Evolutionary conservation across 2,888 invertebrate genomes (phyloP), one percentile per base, ranked within the genome.

Genomic region (Stenotaenia linearis): DNA sequence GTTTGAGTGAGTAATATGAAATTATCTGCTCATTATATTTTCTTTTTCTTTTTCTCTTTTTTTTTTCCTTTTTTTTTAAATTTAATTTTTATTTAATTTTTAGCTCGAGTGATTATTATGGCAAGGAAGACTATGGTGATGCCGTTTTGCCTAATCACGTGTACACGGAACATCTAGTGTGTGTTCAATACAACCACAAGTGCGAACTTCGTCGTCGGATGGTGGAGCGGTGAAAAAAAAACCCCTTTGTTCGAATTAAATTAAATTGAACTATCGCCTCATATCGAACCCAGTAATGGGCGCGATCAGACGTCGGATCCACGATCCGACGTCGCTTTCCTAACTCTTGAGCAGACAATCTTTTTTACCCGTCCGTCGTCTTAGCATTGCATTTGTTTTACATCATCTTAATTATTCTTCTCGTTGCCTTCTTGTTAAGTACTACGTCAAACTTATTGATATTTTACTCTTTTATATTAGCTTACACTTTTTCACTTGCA

Each of bases 1-100:
- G 80, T 95, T 94, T 87, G 95, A 95, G 96, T 96, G 89, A 91
- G 93, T 91, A 83, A 21, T 50, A 50, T 12, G 78, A 25, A 25
- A 50, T 78, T 40, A 50, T 78, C 35, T 76, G 32, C 30, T 32
- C 37, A 25, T 76, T 76, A 37, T 76, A 37, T 35, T 76, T 76
- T 76, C n/a, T 37, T 37, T 35, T 35, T 37, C 18, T 37, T 76
- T 18, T 32, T 37, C 15, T n/a, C 37, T 32, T 15, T 76, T 10
- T 25, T 28, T 35, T 61, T 18, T 9, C n/a, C 0, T 23, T 77
- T 35, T 45, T 9, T 45, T 77, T 40, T 23, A 23, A 4, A n/a
- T 40, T 37, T 23, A 21, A 37, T 77, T 23, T 28, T 10, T 21
- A 12, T 23, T 77, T 40, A 18, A 25, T 50, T 78, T 78, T 35